phyloP scores from a whole-genome alignment of 92 coral and sea anemone genomes.

The Siderastrea siderea region DNA sequence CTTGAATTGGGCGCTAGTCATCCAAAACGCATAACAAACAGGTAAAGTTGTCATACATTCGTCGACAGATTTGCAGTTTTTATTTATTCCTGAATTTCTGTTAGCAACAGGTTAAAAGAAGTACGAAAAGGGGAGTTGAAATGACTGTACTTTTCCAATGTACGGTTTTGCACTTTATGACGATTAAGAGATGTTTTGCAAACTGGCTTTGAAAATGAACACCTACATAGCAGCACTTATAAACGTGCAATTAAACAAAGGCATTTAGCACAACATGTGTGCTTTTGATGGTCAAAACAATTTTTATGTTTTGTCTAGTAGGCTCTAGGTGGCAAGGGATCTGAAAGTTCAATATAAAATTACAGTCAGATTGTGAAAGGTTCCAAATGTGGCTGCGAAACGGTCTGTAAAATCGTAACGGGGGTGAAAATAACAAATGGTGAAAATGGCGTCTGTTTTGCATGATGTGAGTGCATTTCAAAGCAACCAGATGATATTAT shows the following conservation, averaged over 20 bases:
- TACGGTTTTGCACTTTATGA: not conserved
- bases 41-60: not conserved
- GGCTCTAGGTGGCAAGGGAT: not conserved
- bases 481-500: no score
- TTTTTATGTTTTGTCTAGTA: not conserved
- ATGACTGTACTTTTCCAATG: not conserved
- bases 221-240: not conserved
- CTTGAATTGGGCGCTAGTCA: not conserved
- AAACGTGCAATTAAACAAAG: constrained; percentile 5
- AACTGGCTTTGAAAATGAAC: not conserved
- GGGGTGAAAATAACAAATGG: no score
- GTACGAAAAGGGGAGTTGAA: not conserved
- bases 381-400: no score
- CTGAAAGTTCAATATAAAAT: no score
- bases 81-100: not conserved
- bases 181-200: not conserved
- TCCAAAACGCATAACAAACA: no score
- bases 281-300: not conserved
- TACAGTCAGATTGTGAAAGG: no score
- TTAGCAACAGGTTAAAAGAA: not conserved
- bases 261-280: constrained; percentile 14
- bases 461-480: no score
- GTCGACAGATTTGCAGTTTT: not conserved
- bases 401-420: no score
- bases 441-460: no score